These are phyloP conservation scores for Psylliodes chrysocephalus DNA, from an alignment of 2,888 invertebrate species.

Conservation along the genomic window DNA sequence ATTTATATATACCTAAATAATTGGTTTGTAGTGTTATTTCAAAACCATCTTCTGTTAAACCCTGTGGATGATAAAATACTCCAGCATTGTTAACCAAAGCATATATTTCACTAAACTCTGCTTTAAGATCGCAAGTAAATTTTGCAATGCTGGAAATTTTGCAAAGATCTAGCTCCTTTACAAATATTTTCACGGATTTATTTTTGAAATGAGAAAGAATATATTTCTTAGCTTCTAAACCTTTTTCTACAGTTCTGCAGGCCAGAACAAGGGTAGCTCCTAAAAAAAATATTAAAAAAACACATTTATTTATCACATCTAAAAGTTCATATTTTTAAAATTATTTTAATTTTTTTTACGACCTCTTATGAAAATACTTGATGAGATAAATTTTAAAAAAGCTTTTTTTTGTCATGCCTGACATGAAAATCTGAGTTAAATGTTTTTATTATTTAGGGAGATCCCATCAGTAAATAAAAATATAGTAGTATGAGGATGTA, in stretches of 20 bases:
- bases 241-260: constrained; percentile 66
- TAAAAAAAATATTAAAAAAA: constrained; percentile 39
- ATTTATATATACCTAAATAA: constrained; percentile 63
- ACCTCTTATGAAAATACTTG: no score
- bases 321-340: no score
- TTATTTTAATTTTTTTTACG: no score
- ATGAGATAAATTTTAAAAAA: no score
- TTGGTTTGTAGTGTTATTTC: constrained; percentile 69
- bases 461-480: no score
- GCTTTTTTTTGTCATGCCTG: no score
- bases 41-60: constrained; percentile 65
- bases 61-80: constrained; percentile 66
- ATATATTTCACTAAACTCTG: constrained; percentile 60
- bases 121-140: constrained; percentile 58
- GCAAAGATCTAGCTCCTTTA: constrained; percentile 61
- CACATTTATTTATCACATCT: no score
- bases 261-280: constrained; percentile 68
- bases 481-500: no score
- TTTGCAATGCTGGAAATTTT: constrained; percentile 60
- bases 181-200: constrained; percentile 52
- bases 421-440: no score
- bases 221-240: constrained; percentile 61
- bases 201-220: constrained; percentile 57
- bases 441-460: no score
- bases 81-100: constrained; percentile 69